Evolutionary conservation across 2,113 vertebrate species (phyloP).

Genomic region (Caracal caracal): DNA sequence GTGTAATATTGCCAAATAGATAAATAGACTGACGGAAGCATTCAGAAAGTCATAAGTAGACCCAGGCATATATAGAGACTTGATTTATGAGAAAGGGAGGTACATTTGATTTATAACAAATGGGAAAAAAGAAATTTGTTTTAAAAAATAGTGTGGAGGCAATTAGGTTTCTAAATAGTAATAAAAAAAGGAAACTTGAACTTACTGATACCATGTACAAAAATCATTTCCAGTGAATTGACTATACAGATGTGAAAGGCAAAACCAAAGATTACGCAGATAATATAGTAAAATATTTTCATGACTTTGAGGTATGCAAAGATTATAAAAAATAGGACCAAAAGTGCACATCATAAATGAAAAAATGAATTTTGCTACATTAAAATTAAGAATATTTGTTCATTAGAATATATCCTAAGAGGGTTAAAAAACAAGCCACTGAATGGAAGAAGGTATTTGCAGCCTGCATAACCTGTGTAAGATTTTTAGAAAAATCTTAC

Average conservation of each 20-base stretch:
- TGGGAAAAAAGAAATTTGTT: neutral
- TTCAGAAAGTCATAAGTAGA: neutral
- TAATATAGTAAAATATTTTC: slow-evolving; percentile 27
- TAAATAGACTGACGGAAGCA: neutral
- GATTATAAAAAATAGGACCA: neutral
- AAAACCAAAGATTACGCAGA: neutral
- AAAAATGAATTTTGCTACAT: slow-evolving; percentile 26
- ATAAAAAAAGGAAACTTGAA: neutral
- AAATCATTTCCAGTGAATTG: neutral
- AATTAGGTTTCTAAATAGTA: slow-evolving; percentile 28
- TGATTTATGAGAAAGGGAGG: neutral
- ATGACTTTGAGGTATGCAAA: neutral
- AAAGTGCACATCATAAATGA: neutral
- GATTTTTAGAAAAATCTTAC: neutral
- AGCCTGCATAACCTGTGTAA: neutral
- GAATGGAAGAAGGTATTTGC: neutral
- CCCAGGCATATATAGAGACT: neutral
- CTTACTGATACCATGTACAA: neutral
- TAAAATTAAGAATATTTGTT: slow-evolving; percentile 9
- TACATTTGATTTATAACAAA: neutral
- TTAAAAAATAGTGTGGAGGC: neutral
- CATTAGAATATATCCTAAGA: neutral
- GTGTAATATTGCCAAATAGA: neutral
- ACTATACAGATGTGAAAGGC: neutral
- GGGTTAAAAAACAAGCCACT: neutral